Conservation (phyloP, 2,113 vertebrate genomes). For the Thalassoma bifasciatum region DNA sequence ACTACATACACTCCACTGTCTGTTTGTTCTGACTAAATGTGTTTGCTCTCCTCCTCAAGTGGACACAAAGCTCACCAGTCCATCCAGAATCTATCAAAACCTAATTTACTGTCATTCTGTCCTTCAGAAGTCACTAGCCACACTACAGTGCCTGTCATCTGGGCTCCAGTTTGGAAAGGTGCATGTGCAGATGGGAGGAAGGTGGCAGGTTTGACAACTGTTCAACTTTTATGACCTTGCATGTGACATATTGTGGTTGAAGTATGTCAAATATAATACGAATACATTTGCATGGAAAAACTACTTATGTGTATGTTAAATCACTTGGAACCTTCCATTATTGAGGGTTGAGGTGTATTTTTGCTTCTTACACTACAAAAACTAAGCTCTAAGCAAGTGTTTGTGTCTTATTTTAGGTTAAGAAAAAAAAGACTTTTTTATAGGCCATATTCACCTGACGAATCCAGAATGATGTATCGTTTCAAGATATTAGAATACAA, state of each 20-base stretch:
- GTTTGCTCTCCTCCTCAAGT: conserved; percentile 63
- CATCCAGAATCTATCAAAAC: conserved; percentile 27
- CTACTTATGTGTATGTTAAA: no score
- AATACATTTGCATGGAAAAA: neutral
- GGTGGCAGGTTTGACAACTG: neutral
- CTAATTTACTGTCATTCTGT: conserved; percentile 35
- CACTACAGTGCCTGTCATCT: neutral
- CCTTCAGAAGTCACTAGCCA: conserved; percentile 27
- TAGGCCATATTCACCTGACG: no score
- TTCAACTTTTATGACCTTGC: neutral
- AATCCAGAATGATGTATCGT: no score
- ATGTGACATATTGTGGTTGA: neutral
- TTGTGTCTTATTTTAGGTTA: no score
- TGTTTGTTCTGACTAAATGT: conserved; percentile 62
- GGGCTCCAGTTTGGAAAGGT: neutral
- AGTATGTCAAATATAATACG: neutral
- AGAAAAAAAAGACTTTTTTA: no score
- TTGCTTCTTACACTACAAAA: no score
- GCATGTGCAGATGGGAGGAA: neutral
- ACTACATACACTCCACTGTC: conserved; percentile 31
- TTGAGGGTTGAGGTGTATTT: no score
- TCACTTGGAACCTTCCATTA: no score
- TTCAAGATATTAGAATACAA: no score
- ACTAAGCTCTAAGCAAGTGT: no score
- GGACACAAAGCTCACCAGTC: conserved; percentile 44